Conservation (phyloP, 2,888 invertebrate genomes). For the Bedellia somnulentella region DNA sequence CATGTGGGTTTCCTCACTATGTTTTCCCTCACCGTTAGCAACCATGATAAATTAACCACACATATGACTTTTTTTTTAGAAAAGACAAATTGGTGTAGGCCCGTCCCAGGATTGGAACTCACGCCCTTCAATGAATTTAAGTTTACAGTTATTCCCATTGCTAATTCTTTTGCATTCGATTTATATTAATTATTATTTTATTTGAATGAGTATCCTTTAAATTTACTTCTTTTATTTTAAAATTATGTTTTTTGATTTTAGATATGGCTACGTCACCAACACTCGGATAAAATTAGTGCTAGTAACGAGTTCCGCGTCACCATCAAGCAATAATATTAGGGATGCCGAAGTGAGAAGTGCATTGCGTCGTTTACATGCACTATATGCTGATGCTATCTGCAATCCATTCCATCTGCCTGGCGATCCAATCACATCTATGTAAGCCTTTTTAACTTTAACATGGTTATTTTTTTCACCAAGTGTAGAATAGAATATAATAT, state of each 20-base stretch:
- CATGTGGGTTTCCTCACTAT: no score
- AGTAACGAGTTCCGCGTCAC: constrained; percentile 89
- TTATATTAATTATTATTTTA: not conserved
- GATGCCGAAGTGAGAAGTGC: constrained; percentile 95
- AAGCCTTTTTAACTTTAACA: constrained; percentile 25
- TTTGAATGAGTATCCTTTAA: no score
- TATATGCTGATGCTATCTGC: constrained; percentile 92
- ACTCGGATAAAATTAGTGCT: constrained; percentile 94
- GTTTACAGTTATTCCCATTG: no score
- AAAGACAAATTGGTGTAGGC: no score
- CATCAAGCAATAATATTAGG: constrained; percentile 81
- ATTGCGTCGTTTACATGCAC: constrained; percentile 80
- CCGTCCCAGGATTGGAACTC: no score
- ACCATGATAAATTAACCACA: no score
- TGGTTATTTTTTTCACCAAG: not conserved
- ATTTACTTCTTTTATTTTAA: no score
- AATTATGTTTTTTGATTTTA: constrained; percentile 40
- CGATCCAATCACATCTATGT: constrained; percentile 85
- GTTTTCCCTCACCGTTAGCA: no score
- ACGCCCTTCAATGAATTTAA: no score
- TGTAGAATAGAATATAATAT: no score
- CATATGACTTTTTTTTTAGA: no score
- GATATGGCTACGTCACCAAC: constrained; percentile 96
- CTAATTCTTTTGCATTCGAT: not conserved
- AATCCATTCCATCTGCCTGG: constrained; percentile 97